Evolutionary conservation across 2,113 vertebrate species (phyloP), one percentile per base, ranked within the genome.

Genomic region (Nycticebus coucang): DNA sequence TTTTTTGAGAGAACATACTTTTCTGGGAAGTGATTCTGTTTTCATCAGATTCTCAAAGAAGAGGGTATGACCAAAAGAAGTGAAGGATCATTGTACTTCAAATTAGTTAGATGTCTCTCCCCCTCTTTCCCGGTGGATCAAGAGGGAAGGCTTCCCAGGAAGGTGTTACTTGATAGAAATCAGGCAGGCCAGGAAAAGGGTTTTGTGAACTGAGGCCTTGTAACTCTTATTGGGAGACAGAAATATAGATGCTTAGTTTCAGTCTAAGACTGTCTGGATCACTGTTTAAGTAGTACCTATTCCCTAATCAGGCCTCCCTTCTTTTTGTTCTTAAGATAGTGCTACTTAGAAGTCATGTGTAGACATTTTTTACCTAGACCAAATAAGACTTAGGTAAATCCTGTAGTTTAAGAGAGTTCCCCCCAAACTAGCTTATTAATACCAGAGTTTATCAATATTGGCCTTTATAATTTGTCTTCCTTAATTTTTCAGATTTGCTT

Each of bases 401-500:
- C 26, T 21, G 1, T 89, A 22, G 62, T 62, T 33, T 57, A 62
- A 57, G 71, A 74, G 28, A 28, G 9, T 50, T 80, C 60, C 62
- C 62, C 10, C 53, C n/a, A 37, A 91, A 53, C 13, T 72, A 57
- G 92, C 15, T 92, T 79, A 30, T 88, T 59, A 28, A 18, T 69
- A 93, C 92, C 77, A 79, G 41, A 55, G 2, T 26, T 92, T 84
- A 4, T 86, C 9, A 78, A 0, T 75, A 30, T 4, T 17, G 53
- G 2, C 24, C 37, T 91, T 94, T 91, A 45, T 85, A 93, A 89
- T n/a, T 1, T 60, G 55, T 22, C 22, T 97, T 82, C 21, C 96
- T 95, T 97, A 6, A n/a, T 97, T 98, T 97, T 98, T 94, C 98
- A 99, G 99, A 98, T 99, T 88, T 99, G 99, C 97, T 98, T 99